These are phyloP conservation scores for Sycophila texana DNA, from an alignment of 2,888 invertebrate species.

Conservation along the genomic window DNA sequence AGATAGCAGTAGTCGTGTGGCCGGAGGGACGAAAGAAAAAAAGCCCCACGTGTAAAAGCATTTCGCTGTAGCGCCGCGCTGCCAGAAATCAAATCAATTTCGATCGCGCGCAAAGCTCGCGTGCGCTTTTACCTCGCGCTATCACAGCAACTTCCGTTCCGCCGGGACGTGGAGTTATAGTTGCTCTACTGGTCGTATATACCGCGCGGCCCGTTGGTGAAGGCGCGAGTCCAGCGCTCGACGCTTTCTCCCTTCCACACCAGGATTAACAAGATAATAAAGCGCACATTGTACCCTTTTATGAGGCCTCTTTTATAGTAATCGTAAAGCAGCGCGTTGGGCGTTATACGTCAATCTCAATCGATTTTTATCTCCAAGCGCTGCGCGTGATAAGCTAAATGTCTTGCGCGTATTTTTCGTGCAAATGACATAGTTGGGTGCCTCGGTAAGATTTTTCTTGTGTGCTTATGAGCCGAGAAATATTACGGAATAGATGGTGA, in stretches of 20 bases:
- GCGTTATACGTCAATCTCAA: neutral
- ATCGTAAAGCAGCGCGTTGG: neutral
- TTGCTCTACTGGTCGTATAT: too few species aligned
- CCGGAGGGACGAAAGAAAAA: neutral
- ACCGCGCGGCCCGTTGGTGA: neutral
- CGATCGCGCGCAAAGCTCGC: neutral
- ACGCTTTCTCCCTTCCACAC: neutral
- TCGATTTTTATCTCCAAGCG: conserved; percentile 2
- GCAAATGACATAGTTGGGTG: too few species aligned
- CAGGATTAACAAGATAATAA: conserved; percentile 5
- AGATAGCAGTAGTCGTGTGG: neutral
- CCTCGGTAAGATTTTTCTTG: too few species aligned
- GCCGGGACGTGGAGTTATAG: neutral
- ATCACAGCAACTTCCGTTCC: neutral
- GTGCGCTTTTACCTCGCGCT: neutral
- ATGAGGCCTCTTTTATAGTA: neutral
- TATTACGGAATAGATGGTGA: too few species aligned
- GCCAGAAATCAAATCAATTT: neutral
- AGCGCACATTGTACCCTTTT: neutral
- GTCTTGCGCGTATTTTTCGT: too few species aligned
- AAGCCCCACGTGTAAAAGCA: neutral
- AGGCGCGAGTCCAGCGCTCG: too few species aligned
- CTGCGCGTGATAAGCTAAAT: neutral
- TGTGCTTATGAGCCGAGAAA: too few species aligned
- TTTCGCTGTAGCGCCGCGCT: neutral